These are phyloP conservation scores for Eurytoma adleriae DNA, from an alignment of 2,888 invertebrate genomes.

Conservation along the genomic window DNA sequence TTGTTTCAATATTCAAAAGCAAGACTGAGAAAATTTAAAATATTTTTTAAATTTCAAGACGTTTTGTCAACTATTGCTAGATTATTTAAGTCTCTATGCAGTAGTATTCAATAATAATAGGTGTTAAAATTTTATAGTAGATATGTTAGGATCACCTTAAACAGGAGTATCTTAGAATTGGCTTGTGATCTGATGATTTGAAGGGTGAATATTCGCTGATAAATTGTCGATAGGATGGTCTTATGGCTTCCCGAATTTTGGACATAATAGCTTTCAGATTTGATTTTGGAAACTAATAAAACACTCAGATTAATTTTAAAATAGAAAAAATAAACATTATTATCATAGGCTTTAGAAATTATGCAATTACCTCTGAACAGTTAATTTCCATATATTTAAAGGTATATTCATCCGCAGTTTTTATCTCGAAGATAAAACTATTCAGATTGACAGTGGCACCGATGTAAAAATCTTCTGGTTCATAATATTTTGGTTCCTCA, in stretches of 20 bases:
- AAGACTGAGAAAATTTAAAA: too few species aligned
- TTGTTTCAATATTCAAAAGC: too few species aligned
- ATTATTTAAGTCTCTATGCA: too few species aligned
- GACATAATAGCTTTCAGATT: slow-evolving; percentile 85
- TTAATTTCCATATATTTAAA: slow-evolving; percentile 91
- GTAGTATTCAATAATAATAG: not conserved
- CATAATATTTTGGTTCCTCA: slow-evolving; percentile 85
- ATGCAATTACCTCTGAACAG: slow-evolving; percentile 84
- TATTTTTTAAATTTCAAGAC: too few species aligned
- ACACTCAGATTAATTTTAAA: not conserved
- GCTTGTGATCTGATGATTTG: slow-evolving; percentile 61
- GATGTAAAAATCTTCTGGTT: slow-evolving; percentile 89
- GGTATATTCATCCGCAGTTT: slow-evolving; percentile 91
- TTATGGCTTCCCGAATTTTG: slow-evolving; percentile 84
- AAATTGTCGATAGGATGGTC: slow-evolving; percentile 86
- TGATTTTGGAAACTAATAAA: slow-evolving; percentile 83
- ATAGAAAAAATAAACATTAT: too few species aligned
- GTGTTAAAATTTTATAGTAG: not conserved
- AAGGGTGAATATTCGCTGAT: slow-evolving; percentile 82
- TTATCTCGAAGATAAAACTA: slow-evolving; percentile 86
- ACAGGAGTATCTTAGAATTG: slow-evolving; percentile 1
- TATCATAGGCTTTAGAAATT: too few species aligned
- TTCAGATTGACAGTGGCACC: slow-evolving; percentile 88
- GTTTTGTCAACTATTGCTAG: too few species aligned
- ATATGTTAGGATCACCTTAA: slow-evolving; percentile 38